Percentiles rank a stretch among this genome's conserved stretches.
These are phyloP conservation scores for Maccullochella peelii DNA, from an alignment of 2,113 vertebrate genomes.

Conservation along the genomic window DNA sequence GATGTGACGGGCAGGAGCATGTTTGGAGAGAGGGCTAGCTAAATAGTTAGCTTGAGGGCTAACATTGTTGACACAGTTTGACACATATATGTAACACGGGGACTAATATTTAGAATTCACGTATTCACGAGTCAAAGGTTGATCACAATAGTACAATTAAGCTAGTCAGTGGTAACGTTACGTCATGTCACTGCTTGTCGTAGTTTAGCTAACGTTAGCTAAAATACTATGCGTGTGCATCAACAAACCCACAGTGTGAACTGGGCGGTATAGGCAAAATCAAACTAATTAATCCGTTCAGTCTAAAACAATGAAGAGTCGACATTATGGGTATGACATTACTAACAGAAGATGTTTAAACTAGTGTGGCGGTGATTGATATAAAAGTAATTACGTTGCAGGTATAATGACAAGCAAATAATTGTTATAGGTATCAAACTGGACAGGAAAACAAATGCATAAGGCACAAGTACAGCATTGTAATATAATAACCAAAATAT, in stretches of 20 bases:
- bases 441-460: too few species aligned
- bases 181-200: neutral
- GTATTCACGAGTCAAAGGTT: neutral
- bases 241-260: neutral
- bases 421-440: neutral
- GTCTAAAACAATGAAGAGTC: neutral
- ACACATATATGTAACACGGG: neutral
- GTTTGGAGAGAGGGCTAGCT: slow-evolving; percentile 25
- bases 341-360: neutral
- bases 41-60: slow-evolving; percentile 24
- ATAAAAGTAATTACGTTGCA: neutral
- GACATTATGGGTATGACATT: too few species aligned
- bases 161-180: too few species aligned
- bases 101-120: neutral
- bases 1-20: slow-evolving; percentile 11
- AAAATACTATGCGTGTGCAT: neutral
- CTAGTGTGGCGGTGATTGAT: neutral
- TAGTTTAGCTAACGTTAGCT: neutral
- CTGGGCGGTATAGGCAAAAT: neutral
- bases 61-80: neutral
- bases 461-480: neutral
- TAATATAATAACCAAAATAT: neutral
- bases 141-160: neutral
- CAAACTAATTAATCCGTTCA: neutral
- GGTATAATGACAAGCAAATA: too few species aligned